phyloP scores from a whole-genome alignment of 92 coral and sea anemone species.

The Metridium senile region DNA sequence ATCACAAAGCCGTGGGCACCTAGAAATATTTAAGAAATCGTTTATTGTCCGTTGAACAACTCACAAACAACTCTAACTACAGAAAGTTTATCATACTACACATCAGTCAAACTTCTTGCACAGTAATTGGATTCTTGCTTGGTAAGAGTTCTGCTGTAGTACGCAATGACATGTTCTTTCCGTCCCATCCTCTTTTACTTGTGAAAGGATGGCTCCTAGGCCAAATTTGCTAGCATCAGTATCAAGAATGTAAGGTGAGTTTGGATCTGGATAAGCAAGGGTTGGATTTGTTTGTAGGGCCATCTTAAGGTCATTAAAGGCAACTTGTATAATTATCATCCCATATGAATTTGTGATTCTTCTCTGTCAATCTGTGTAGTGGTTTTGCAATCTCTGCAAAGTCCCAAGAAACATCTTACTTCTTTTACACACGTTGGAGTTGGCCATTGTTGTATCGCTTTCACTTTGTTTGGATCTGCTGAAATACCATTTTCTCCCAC shows the following conservation, averaged over 20 bases:
- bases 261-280: slow-evolving; percentile 28
- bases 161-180: slow-evolving; percentile 53
- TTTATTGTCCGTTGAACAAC: too few relatives aligned
- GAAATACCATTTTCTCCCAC: slow-evolving; percentile 15
- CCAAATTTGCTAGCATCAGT: slow-evolving; percentile 50
- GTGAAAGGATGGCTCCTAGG: slow-evolving; percentile 54
- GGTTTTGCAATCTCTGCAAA: background rate
- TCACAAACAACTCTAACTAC: too few relatives aligned
- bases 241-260: slow-evolving; percentile 25
- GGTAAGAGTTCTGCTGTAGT: slow-evolving; percentile 37
- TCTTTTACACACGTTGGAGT: slow-evolving; percentile 17
- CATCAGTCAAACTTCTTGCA: too few relatives aligned
- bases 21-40: too few relatives aligned
- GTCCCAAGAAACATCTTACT: slow-evolving; percentile 2
- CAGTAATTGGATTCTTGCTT: slow-evolving; percentile 36
- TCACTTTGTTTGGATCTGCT: slow-evolving; percentile 32
- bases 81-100: too few relatives aligned
- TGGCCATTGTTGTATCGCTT: slow-evolving; percentile 22
- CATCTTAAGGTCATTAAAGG: slow-evolving; percentile 20
- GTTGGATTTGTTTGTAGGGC: slow-evolving; percentile 26
- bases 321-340: background rate
- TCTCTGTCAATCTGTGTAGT: background rate
- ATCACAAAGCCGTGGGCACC: too few relatives aligned
- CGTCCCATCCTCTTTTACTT: slow-evolving; percentile 29
- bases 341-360: slow-evolving; percentile 19